Conservation (phyloP, 2,797 vertebrate genomes). For the Pangasius djambal region DNA sequence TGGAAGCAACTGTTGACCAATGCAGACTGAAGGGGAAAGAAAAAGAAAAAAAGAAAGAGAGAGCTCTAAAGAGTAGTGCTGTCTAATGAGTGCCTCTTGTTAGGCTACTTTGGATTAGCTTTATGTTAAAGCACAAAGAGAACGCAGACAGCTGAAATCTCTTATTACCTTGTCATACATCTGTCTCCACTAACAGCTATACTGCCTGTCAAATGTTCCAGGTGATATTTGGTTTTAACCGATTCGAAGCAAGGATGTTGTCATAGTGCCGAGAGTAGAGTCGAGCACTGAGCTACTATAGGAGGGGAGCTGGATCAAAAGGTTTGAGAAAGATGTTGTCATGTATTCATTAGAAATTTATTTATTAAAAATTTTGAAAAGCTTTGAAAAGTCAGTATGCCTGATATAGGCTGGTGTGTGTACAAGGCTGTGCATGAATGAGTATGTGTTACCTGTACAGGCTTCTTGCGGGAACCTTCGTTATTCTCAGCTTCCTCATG, state of each 20-base stretch:
- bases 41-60: conserved; percentile 33
- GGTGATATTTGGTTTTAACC: not conserved
- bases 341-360: not conserved
- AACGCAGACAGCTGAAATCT: conserved; percentile 17
- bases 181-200: conserved; percentile 18
- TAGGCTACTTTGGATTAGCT: conserved; percentile 30
- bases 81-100: not conserved
- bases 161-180: conserved; percentile 4
- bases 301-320: not conserved
- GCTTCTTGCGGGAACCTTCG: conserved; percentile 89
- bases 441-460: conserved; percentile 79
- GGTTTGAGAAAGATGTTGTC: not conserved
- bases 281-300: not conserved
- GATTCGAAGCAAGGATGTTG: not conserved
- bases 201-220: not conserved
- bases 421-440: not conserved
- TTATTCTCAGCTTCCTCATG: conserved; percentile 97
- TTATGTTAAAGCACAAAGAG: conserved; percentile 20
- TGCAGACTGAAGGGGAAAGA: not conserved
- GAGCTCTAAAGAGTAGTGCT: not conserved
- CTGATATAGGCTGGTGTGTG: not conserved
- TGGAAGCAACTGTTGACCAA: not conserved
- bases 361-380: not conserved
- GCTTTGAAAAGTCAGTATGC: not conserved
- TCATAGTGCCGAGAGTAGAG: not conserved